Evolutionary conservation across 2,113 vertebrate genomes (phyloP).

Genomic region (Turnix velox): DNA sequence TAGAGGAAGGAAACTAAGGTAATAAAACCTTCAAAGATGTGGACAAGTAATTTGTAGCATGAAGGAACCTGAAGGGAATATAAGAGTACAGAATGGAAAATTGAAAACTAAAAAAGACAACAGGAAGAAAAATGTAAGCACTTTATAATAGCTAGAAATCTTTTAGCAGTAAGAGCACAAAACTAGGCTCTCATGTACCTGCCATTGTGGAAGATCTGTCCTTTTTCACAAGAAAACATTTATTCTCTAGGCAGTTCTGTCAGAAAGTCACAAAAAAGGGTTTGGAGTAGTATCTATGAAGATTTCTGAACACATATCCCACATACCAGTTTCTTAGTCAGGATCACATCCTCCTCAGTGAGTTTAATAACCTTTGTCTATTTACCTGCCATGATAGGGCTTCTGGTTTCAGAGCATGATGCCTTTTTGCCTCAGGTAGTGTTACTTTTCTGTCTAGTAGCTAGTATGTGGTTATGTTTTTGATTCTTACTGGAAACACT

Average conservation of each 20-base stretch:
- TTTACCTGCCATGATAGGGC: neutral
- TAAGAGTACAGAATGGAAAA: neutral
- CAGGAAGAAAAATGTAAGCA: neutral
- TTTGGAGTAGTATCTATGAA: neutral
- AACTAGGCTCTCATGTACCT: neutral
- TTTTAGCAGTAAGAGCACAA: constrained; percentile 32
- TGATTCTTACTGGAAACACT: neutral
- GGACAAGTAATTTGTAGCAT: neutral
- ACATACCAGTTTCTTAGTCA: neutral
- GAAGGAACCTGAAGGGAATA: neutral
- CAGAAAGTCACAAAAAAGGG: neutral
- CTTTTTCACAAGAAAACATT: neutral
- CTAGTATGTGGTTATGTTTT: neutral
- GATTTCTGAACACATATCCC: neutral
- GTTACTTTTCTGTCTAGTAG: neutral
- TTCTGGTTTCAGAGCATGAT: neutral
- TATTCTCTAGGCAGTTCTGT: neutral
- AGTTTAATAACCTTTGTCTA: neutral
- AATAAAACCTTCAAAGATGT: neutral
- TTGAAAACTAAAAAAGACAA: neutral
- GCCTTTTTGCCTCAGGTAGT: neutral
- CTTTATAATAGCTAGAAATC: constrained; percentile 18
- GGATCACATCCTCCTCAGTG: fast-evolving
- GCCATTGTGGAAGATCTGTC: neutral
- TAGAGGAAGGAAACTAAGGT: neutral